Evolutionary conservation across 2,113 vertebrate genomes (phyloP).

Genomic region (Muscicapa adusta): DNA sequence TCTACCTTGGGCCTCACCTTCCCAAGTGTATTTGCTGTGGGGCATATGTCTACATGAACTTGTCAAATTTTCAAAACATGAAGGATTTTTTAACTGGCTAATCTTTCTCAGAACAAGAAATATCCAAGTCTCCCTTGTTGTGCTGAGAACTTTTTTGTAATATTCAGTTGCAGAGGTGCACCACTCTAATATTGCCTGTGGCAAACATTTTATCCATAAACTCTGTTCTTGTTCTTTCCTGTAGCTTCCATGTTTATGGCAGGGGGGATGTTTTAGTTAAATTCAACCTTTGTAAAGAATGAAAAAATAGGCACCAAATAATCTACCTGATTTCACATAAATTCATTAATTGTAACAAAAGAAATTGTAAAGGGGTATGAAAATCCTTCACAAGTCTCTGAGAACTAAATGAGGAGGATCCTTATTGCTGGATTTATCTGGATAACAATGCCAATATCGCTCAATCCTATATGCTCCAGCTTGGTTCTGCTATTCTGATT

Average conservation of each 20-base stretch:
- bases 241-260: background rate
- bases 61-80: background rate
- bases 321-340: background rate
- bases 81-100: background rate
- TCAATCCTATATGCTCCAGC: accelerated
- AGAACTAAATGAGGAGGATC: background rate
- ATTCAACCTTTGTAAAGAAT: background rate
- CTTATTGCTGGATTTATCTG: background rate
- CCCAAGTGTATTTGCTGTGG: background rate
- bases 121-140: background rate
- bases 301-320: background rate
- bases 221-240: background rate
- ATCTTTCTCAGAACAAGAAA: background rate
- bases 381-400: background rate
- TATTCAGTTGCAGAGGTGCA: background rate
- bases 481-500: background rate
- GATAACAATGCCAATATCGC: background rate
- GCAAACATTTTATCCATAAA: background rate
- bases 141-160: background rate
- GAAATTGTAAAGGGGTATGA: background rate
- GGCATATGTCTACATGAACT: background rate
- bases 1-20: background rate
- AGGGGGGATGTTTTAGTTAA: background rate
- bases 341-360: background rate
- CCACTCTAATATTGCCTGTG: accelerated